Percentiles rank a stretch among this genome's conserved stretches.
Evolutionary conservation across 2,113 vertebrate species (phyloP).

Genomic region (Brachypodius melanocephalos): DNA sequence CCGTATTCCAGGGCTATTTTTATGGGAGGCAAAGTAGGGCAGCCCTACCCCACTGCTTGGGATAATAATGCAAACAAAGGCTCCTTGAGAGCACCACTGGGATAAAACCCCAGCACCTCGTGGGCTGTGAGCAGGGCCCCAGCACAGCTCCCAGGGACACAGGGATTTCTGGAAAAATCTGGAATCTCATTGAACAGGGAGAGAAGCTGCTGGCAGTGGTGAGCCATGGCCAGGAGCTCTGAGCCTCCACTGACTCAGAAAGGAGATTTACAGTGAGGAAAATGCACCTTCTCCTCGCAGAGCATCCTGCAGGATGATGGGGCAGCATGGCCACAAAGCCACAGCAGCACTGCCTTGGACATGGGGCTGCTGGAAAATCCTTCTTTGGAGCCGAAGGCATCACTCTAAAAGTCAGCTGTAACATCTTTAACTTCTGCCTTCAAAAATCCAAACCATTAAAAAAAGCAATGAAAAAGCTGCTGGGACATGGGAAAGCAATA

Average conservation of each 20-base stretch:
- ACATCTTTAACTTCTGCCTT: not conserved
- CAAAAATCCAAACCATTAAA: not conserved
- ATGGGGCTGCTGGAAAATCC: not conserved
- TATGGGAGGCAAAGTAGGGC: slow-evolving; percentile 12
- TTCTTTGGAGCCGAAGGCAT: not conserved
- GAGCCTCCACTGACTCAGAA: not conserved
- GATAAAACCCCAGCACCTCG: not conserved
- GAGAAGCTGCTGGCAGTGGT: not conserved
- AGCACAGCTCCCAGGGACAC: rapidly evolving
- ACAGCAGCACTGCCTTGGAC: rapidly evolving
- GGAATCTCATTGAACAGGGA: not conserved
- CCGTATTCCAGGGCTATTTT: slow-evolving; percentile 34
- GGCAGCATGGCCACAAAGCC: rapidly evolving
- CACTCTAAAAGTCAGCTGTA: not conserved
- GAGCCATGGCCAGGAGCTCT: not conserved
- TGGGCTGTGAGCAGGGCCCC: not conserved
- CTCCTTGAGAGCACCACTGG: not conserved
- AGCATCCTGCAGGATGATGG: not conserved
- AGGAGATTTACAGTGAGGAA: not conserved
- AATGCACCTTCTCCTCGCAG: not conserved
- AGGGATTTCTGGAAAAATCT: not conserved
- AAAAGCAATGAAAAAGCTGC: not conserved
- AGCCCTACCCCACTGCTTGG: not conserved
- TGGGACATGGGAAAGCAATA: not conserved
- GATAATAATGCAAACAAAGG: not conserved